Percentiles rank a stretch among this genome's conserved stretches.
Conservation (phyloP, 2,113 vertebrate genomes). For the Tupaia tana region DNA sequence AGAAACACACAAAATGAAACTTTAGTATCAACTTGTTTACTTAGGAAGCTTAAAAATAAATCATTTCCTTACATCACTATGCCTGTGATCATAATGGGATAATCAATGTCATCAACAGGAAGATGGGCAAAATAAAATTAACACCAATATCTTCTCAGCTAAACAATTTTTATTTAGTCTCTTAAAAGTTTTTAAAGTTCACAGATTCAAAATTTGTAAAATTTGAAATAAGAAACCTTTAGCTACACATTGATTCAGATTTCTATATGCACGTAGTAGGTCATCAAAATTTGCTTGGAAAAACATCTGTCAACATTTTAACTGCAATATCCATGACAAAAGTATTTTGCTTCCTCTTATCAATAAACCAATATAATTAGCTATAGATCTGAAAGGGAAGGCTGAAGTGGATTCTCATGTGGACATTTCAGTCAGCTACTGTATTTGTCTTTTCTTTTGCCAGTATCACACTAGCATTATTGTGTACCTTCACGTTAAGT, state of each 20-base stretch:
- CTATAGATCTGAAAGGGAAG: background rate
- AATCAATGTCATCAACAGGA: background rate
- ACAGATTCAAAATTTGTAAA: fast-evolving
- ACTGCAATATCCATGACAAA: background rate
- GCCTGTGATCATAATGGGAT: background rate
- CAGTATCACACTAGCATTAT: too few species aligned
- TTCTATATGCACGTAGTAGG: background rate
- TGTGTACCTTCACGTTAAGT: too few species aligned
- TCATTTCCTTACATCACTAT: background rate
- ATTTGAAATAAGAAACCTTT: background rate
- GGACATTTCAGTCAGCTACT: background rate
- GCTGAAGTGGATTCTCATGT: background rate
- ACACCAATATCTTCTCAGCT: background rate
- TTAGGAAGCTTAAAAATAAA: background rate
- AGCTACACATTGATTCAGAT: fast-evolving
- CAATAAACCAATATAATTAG: background rate
- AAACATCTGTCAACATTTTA: background rate
- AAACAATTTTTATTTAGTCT: background rate
- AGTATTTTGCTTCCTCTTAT: background rate
- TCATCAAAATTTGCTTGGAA: background rate
- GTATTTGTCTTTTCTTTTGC: background rate
- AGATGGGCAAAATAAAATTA: background rate
- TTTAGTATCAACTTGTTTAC: background rate
- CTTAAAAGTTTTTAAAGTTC: background rate
- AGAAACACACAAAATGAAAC: background rate